Base-by-base conservation (phyloP, 2,797 vertebrate species). In the Sitta carolinensis region DNA sequence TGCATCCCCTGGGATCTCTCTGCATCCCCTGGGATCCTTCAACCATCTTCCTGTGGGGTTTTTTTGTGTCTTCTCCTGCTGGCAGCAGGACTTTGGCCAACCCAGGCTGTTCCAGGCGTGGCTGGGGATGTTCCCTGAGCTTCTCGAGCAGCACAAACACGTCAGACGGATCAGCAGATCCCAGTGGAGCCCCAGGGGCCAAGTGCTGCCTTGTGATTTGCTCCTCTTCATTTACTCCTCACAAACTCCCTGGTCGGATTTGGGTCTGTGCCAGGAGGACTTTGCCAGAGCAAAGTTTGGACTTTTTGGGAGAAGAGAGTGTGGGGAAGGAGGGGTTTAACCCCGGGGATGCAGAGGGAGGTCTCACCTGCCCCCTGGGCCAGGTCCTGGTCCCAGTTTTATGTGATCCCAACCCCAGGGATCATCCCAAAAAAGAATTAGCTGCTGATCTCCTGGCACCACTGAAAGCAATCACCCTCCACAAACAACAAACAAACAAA, bases 331-430 rank as follows among this genome's bases (percentile, higher is more conserved):
- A 84, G n/a, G 73, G 32, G 10, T 55, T 87, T 48, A 48, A 40
- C 27, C 6, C 0, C 52, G 25, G 10, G 48, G 70, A 52, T 45
- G 34, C 15, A 68, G 21, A 0, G 0, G 25, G 12, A 2, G 22
- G 43, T 38, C 63, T 36, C 25, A n/a, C 30, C 40, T 36, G 10
- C 32, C 32, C 48, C 10, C 0, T 29, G 40, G 57, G 68, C 22
- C 72, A 92, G 57, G 22, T 16, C 48, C n/a, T 61, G 10, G 11
- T 22, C 23, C 55, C n/a, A 62, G 6, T 23, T 79, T 42, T 16
- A 7, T 40, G 36, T 26, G 69, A 81, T n/a, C 54, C 62, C 7
- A 10, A 36, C 30, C 29, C 25, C 61, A 72, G 84, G 50, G 58
- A 87, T 58, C 82, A 75, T n/a, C 36, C 62, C 82, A 68, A 34